Evolutionary conservation across 2,888 invertebrate species (phyloP), one percentile per base, ranked within the genome.

Genomic region (Flexamia atlantica): DNA sequence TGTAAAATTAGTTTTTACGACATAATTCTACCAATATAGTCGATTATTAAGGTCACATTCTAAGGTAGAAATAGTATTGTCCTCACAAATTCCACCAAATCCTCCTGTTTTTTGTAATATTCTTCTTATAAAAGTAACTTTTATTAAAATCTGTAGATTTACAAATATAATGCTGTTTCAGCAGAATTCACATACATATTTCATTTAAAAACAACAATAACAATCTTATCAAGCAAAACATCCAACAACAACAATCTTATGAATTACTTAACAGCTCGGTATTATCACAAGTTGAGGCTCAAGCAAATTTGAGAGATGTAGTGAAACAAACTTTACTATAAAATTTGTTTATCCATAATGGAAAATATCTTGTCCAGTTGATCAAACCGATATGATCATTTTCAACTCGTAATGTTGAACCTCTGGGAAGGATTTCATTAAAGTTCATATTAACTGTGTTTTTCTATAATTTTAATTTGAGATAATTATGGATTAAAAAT

Each of bases 231-330:
- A 72, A 40, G 40, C 68, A 72, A 72, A 30, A 30, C 30, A 23
- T 72, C 72, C 72, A 72, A 72, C 72, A 72, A 72, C 36, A 72
- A 72, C 68, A 68, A 68, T 68, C 72, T 36, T 72, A 72, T 20
- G 20, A 72, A 72, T 28, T 64, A 64, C 64, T 64, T 64, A 64
- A 64, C 28, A 64, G 3, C 14, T 64, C 64, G 30, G 30, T 30
- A 64, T n/a, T 53, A 53, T 64, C 64, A 64, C 64, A 64, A 64
- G 28, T 64, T 64, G 64, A 28, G 64, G 64, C 64, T 64, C 64
- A 28, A 14, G 64, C 64, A 28, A 64, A 10, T 57, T 57, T 5
- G 57, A 57, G 23, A 57, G 23, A 4, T 4, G 36, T 9, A 4
- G 36, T 36, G 36, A 36, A 36, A 36, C 36, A 36, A 36, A 36